Evolutionary conservation across 2,888 invertebrate species (phyloP).

Genomic region (Zaprionus bogoriensis): DNA sequence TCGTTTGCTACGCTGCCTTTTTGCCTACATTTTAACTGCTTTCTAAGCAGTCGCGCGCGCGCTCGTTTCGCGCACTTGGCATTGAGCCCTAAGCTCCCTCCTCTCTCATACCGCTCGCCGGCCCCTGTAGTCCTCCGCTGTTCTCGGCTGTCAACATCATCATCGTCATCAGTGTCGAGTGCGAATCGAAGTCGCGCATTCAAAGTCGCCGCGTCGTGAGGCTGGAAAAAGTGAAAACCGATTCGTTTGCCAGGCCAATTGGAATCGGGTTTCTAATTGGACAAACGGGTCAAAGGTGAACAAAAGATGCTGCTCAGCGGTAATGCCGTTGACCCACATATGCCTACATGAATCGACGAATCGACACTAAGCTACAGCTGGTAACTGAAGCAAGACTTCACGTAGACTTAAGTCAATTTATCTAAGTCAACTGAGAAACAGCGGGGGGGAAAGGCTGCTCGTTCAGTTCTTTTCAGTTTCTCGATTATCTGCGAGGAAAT

Average conservation of each 20-base stretch:
- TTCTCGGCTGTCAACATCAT: constrained; percentile 16
- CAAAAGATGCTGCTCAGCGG: neutral
- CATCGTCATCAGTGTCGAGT: constrained; percentile 18
- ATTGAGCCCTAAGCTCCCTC: neutral
- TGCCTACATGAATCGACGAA: neutral
- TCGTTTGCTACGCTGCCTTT: constrained; percentile 5
- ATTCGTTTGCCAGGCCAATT: constrained; percentile 16
- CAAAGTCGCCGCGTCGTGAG: neutral
- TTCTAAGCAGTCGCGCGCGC: too few relatives aligned
- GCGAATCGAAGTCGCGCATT: constrained; percentile 6
- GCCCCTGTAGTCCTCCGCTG: neutral
- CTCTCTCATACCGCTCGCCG: neutral
- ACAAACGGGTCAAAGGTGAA: constrained; percentile 11
- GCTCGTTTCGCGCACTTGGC: constrained; percentile 30
- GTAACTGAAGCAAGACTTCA: too few relatives aligned
- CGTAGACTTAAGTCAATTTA: too few relatives aligned
- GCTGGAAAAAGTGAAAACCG: constrained; percentile 60
- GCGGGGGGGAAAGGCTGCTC: too few relatives aligned
- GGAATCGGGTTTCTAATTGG: constrained; percentile 48
- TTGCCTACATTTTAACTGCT: constrained; percentile 18
- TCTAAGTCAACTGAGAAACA: too few relatives aligned
- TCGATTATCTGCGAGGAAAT: too few relatives aligned
- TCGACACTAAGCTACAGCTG: too few relatives aligned
- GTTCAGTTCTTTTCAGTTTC: too few relatives aligned
- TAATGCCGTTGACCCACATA: neutral